Evolutionary conservation across 2,797 vertebrate species (phyloP).

Genomic region (Halcyon chelicuti): DNA sequence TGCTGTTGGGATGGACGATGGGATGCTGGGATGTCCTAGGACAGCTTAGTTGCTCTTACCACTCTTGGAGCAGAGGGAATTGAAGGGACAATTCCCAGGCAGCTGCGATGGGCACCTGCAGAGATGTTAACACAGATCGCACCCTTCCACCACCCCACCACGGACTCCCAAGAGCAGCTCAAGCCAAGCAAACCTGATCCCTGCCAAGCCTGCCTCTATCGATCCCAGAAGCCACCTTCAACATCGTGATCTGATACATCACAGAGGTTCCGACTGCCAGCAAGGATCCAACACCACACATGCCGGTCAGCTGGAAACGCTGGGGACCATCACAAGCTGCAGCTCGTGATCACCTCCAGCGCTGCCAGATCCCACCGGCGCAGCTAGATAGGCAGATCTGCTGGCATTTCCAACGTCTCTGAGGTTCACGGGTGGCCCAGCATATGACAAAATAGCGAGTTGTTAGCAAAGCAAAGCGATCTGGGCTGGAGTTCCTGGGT

Average conservation of each 20-base stretch:
- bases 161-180: not conserved
- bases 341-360: not conserved
- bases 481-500: conserved; percentile 6
- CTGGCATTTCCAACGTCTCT: not conserved
- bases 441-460: not conserved
- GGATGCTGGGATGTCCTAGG: too few species aligned
- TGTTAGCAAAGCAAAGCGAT: conserved; percentile 5
- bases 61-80: not conserved
- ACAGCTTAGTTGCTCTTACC: not conserved
- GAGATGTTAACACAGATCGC: accelerated
- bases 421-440: not conserved
- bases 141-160: not conserved
- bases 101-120: not conserved
- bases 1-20: accelerated
- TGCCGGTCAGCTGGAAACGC: not conserved
- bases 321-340: not conserved
- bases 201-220: not conserved
- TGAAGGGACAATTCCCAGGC: not conserved
- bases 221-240: not conserved
- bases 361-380: not conserved
- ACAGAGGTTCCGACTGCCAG: not conserved
- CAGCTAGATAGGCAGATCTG: not conserved
- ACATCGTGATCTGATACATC: accelerated
- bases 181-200: not conserved
- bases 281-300: not conserved